Percentiles rank a stretch among this genome's conserved stretches.
Evolutionary conservation across 23 tunicate genomes (phyloP).

Genomic region (Botrylloides violaceus): DNA sequence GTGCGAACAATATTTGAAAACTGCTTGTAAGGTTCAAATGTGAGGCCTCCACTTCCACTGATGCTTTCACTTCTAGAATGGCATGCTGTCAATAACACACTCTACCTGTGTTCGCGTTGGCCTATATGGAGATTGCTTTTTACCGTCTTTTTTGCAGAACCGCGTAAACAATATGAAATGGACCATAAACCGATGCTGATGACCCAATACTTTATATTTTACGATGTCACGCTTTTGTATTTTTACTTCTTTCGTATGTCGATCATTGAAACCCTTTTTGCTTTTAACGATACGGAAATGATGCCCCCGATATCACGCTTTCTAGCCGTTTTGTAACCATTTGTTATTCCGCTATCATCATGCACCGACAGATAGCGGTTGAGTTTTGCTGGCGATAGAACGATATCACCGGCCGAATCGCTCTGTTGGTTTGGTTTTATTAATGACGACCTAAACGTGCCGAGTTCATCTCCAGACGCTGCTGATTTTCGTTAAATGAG

Average conservation of each 20-base stretch:
- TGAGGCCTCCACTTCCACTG: background rate
- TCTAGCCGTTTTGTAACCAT: no score
- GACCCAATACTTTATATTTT: background rate
- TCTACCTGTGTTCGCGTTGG: no score
- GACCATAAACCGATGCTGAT: background rate
- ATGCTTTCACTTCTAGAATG: background rate
- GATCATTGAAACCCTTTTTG: background rate
- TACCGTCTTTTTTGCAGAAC: background rate
- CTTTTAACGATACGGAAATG: background rate
- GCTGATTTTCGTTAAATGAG: no score
- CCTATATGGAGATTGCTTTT: background rate
- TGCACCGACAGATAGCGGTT: no score
- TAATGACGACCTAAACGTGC: no score
- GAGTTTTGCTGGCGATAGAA: no score
- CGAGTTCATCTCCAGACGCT: no score
- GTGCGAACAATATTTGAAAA: background rate
- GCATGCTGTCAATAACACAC: background rate
- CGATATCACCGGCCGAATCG: no score
- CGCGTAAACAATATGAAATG: background rate
- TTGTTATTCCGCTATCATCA: no score
- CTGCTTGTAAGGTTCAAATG: background rate
- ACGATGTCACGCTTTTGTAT: background rate
- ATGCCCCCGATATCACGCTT: no score
- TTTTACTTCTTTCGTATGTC: background rate
- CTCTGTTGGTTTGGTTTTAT: no score